A percentile compares a stretch with the other conserved stretches of the same genome.
phyloP scores from a whole-genome alignment of 2,113 vertebrate genomes.

The Chascanopsetta lugubris region DNA sequence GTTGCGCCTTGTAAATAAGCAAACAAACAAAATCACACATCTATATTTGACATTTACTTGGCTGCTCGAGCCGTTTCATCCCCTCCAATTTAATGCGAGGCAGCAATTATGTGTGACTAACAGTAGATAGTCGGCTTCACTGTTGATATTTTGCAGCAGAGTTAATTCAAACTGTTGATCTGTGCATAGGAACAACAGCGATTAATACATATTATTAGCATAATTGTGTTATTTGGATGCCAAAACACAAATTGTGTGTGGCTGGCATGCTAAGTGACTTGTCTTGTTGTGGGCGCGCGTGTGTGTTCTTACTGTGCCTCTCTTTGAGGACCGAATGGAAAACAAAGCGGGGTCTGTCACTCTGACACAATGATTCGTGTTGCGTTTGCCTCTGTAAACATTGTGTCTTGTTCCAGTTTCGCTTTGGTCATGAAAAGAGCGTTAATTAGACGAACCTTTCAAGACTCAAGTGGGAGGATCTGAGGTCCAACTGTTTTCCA shows the following conservation, averaged over 20 bases:
- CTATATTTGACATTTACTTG: conserved; percentile 30
- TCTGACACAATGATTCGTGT: conserved; percentile 24
- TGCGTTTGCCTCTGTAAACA: conserved; percentile 14
- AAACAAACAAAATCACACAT: conserved; percentile 1
- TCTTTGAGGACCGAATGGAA: conserved; percentile 6
- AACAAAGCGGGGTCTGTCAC: neutral
- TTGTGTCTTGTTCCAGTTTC: conserved; percentile 40
- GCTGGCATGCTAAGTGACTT: conserved; percentile 20
- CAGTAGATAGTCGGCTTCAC: conserved; percentile 39
- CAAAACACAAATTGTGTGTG: conserved; percentile 30
- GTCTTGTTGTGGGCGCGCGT: neutral
- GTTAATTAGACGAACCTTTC: conserved; percentile 63
- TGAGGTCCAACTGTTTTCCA: conserved; percentile 55
- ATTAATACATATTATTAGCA: conserved; percentile 60
- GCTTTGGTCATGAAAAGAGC: conserved; percentile 59
- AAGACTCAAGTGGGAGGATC: conserved; percentile 56
- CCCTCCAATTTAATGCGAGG: conserved; percentile 51
- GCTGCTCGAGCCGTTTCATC: conserved; percentile 26
- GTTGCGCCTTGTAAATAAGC: neutral
- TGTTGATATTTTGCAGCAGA: conserved; percentile 39
- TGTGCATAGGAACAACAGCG: conserved; percentile 44
- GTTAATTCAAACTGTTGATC: conserved; percentile 54
- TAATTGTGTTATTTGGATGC: conserved; percentile 45
- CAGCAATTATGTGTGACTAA: conserved; percentile 63
- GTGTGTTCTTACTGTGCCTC: conserved; percentile 6